Base-by-base conservation (phyloP, 2,113 vertebrate species). In the Camelus bactrianus region DNA sequence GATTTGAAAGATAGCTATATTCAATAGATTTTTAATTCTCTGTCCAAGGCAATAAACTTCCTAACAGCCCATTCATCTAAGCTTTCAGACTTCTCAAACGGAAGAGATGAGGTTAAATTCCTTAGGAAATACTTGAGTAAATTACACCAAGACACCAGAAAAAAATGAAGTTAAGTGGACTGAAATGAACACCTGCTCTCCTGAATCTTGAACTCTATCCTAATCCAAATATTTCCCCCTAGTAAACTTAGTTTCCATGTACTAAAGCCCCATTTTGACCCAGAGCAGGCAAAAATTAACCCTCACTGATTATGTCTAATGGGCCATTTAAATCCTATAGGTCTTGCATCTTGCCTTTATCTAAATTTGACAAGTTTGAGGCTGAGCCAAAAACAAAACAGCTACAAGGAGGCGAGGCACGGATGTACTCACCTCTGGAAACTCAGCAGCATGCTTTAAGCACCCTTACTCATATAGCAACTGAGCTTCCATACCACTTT, bases 31-130 rank as follows among this genome's bases (percentile, higher is more conserved):
- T 88, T 86, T 75, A 94, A 76, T 64, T 91, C 52, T 88, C 86
- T 52, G 20, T 42, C 70, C 35, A 94, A 85, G 62, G 69, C 38
- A 92, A 84, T 35, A 85, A 89, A 95, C 20, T 77, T 79, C 76
- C 76, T 89, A 90, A 91, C 20, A 85, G 48, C 8, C 8, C 60
- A 89, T 60, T 89, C 54, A 73, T 67, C 69, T 64, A 91, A 82
- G n/a, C 62, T 73, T 67, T 46, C 56, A 69, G 69, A 73, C 15
- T 62, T 95, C n/a, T 65, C 62, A 82, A 72, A 70, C 16, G 12
- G 26, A 46, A 70, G 60, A 77, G 13, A 64, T 4, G 73, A 73
- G 12, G 6, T 54, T 58, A 13, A 84, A 91, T 62, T 60, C 52
- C 56, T 86, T 48, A 91, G 52, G 65, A 81, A 95, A 81, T 62